Base-by-base conservation (phyloP, 1,140 invertebrate genomes). In the Holotrichia oblita region DNA sequence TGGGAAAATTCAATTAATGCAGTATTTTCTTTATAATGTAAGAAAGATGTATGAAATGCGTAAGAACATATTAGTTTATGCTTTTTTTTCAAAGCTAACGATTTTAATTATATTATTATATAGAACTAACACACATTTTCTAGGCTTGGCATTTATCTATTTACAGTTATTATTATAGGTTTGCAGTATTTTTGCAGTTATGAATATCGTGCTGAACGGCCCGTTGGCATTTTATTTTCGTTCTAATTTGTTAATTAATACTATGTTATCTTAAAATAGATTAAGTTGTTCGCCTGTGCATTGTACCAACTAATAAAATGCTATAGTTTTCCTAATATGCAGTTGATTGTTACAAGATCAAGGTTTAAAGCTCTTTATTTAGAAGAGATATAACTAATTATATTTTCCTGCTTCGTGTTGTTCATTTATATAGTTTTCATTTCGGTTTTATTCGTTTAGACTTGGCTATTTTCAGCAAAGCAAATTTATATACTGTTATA, bases 81-180 rank as follows among this genome's bases (percentile, higher is more conserved):
- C 48, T 55, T 55, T 55, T 55, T 55, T 55, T 48, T 14, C 48
- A 55, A 55, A 55, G 48, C 48, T 55, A 55, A 55, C 48, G 17
- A 55, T 55, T 17, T 55, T 55, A 17, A 55, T 55, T 55, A 55
- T 55, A 55, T 17, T 55, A 55, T 17, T 55, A 55, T 6, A 55
- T 55, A 55, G 48, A 55, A 17, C 48, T 55, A 55, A 55, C 48
- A 55, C 48, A 17, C 17, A 55, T 55, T 55, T 48, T 8, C n/a
- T 55, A 55, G 48, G 48, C 48, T 55, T 55, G 48, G 48, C 48
- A 55, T 55, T 55, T 55, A 17, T 55, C 48, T 55, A 55, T 55
- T 55, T 55, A 55, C 48, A 17, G 1, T 55, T 55, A 55, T 55
- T 55, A 55, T n/a, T 55, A 55, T 55, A 55, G 48, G 48, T 55